A percentile compares a stretch with the other conserved stretches of the same genome.
These are phyloP conservation scores for Jaculus jaculus DNA, from an alignment of 2,113 vertebrate species.

Conservation along the genomic window DNA sequence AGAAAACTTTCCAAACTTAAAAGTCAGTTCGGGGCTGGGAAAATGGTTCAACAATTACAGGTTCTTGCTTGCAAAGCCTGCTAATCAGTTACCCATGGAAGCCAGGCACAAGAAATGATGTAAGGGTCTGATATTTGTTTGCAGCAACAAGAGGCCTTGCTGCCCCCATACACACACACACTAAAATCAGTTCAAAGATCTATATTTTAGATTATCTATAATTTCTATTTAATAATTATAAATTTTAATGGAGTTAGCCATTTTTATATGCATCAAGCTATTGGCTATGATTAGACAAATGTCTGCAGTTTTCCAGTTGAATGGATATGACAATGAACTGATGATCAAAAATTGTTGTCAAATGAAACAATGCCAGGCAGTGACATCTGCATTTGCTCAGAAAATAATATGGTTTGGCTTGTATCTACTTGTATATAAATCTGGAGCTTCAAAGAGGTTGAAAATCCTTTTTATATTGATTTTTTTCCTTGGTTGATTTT, in stretches of 20 bases:
- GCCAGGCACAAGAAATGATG: too few relatives aligned
- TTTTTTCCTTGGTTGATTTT: constrained; percentile 59
- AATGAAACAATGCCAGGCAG: background rate
- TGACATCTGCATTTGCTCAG: constrained; percentile 30
- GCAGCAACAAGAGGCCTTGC: too few relatives aligned
- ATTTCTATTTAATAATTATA: constrained; percentile 47
- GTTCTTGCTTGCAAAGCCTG: too few relatives aligned
- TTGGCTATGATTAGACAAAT: constrained; percentile 45
- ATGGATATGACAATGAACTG: background rate
- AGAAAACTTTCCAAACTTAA: background rate
- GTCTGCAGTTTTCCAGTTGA: constrained; percentile 16
- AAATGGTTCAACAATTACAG: too few relatives aligned
- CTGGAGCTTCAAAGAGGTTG: constrained; percentile 45
- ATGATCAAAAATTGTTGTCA: background rate
- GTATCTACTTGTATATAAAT: constrained; percentile 16
- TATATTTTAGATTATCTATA: constrained; percentile 56
- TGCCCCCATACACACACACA: background rate
- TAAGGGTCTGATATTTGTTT: too few relatives aligned
- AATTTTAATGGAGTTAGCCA: constrained; percentile 59
- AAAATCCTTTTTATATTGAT: constrained; percentile 51
- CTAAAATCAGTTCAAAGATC: background rate
- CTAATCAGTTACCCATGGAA: too few relatives aligned
- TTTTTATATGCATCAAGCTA: background rate
- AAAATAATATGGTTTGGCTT: background rate
- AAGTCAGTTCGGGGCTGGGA: background rate